Base-by-base conservation (phyloP, 2,113 vertebrate species). In the Pavo muticus region DNA sequence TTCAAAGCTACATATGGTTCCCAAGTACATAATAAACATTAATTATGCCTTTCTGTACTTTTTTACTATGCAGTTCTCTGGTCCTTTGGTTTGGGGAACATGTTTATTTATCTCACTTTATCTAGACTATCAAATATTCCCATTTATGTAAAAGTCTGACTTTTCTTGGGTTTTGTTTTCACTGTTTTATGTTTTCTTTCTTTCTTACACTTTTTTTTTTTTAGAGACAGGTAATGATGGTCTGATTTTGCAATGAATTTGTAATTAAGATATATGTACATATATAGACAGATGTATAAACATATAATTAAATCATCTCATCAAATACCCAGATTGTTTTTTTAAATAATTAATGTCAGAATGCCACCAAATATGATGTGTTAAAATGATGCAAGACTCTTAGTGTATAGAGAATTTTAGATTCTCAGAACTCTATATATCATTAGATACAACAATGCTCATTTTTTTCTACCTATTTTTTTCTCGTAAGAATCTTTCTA, bases 1-100 rank as follows among this genome's bases (percentile, higher is more conserved):
- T 95, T 96, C 91, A 91, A 93, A 92, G n/a, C 21, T 59, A 92
- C 81, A 91, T 87, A 94, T 91, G 87, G 94, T 61, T 96, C 74
- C 60, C 74, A 85, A 93, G 70, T 50, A 95, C 40, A 94, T 80
- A 92, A 91, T 93, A 94, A 96, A 92, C 74, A 93, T 95, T 93
- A 95, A 95, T 96, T 88, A 94, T 82, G 37, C 68, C 35, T 90
- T 92, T 84, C 78, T 81, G 16, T 79, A 63, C 10, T 29, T 87
- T 94, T 94, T 95, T 89, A 92, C 89, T 91, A 74, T 73, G 63
- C 82, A 70, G 37, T 88, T 67, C 59, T 91, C 64, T 88, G 23
- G 50, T 70, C 54, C 90, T 59, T 86, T 15, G 50, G 7, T 29
- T 74, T 83, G 32, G 48, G 24, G 67, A 25, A 9, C 64, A 30